Evolutionary conservation across 2,888 invertebrate species (phyloP).

Genomic region (Lasioglossum morio): DNA sequence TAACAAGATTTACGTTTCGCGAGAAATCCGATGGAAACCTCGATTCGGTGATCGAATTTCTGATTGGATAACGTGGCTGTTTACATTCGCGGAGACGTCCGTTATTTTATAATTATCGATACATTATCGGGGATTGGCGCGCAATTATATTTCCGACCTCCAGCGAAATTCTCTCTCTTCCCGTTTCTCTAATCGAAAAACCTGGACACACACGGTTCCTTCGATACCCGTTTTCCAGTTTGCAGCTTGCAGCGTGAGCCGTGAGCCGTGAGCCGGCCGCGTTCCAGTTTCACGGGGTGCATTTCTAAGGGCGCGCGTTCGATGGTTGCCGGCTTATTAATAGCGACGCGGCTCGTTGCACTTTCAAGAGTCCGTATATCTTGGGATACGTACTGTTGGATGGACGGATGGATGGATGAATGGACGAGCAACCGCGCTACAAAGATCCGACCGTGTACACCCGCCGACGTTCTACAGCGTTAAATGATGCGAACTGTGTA

Average conservation of each 20-base stretch:
- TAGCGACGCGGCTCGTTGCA: conserved; percentile 49
- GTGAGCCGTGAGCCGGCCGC: conserved; percentile 4
- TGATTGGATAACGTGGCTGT: background rate
- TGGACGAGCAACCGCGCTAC: conserved; percentile 20
- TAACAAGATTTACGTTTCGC: background rate
- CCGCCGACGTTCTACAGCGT: conserved; percentile 14
- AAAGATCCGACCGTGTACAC: conserved; percentile 38
- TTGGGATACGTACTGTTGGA: conserved; percentile 42
- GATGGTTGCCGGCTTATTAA: conserved; percentile 58
- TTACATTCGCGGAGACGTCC: background rate
- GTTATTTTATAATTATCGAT: background rate
- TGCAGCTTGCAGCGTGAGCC: background rate
- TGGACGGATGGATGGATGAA: conserved; percentile 36
- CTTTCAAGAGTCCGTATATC: conserved; percentile 50
- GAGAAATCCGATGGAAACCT: background rate
- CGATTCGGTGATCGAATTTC: background rate
- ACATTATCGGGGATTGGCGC: background rate
- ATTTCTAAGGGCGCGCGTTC: conserved; percentile 49
- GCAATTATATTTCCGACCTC: background rate
- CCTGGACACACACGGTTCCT: background rate
- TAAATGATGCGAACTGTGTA: conserved; percentile 30
- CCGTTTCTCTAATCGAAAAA: background rate
- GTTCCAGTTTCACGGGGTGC: conserved; percentile 49
- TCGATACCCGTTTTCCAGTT: background rate
- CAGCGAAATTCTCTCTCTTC: background rate